phyloP scores from a whole-genome alignment of 1,140 invertebrate species.

The Uloborus diversus region DNA sequence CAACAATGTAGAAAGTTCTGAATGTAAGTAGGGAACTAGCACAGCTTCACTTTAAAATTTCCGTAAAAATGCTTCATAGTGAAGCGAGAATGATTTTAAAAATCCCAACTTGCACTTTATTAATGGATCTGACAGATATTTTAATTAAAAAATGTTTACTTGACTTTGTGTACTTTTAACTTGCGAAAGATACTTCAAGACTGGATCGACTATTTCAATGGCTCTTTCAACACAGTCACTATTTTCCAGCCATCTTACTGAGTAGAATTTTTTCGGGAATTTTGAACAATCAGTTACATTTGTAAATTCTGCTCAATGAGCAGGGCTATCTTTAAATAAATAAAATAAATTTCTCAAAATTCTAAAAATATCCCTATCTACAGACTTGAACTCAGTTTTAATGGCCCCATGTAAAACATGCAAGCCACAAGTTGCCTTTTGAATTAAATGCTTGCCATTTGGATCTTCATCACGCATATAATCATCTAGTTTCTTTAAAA shows the following conservation, averaged over 20 bases:
- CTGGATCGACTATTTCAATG: background rate
- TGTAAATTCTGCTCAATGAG: background rate
- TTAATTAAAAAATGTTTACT: background rate
- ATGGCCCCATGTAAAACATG: constrained; percentile 4
- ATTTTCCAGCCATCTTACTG: constrained; percentile 3
- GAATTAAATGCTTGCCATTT: background rate
- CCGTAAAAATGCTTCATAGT: background rate
- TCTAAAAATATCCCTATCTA: background rate
- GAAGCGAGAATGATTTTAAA: background rate
- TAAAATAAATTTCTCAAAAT: constrained; percentile 13
- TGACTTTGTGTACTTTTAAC: background rate
- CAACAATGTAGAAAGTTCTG: background rate
- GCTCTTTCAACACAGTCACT: background rate
- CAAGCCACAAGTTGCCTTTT: background rate
- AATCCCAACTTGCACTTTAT: background rate
- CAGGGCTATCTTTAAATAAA: constrained; percentile 15
- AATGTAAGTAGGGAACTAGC: background rate
- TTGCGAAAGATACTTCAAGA: background rate
- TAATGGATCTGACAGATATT: background rate
- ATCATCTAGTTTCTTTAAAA: background rate
- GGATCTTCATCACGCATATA: background rate
- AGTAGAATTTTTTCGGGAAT: background rate
- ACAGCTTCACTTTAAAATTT: background rate
- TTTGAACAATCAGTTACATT: background rate
- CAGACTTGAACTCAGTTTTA: background rate